Evolutionary conservation across 2,113 vertebrate species (phyloP), one percentile per base, ranked within the genome.

Genomic region (Chlorocebus sabaeus): DNA sequence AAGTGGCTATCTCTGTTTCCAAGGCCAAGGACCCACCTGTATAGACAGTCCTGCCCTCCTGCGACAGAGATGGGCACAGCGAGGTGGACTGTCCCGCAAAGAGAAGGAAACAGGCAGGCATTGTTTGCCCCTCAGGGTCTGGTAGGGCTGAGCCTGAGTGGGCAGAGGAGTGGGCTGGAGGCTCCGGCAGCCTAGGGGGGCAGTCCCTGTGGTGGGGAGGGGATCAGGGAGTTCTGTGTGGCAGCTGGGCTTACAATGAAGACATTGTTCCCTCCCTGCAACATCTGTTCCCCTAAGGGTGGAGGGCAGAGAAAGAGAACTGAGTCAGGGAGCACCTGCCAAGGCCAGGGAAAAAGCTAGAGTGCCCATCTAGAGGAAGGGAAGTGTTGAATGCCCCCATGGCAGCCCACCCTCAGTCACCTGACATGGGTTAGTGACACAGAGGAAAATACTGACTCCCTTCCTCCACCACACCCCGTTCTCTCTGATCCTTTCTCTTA

Each of bases 401-500:
- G 25, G 95, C 2, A 2, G 59, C 91, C 72, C 79, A 89, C 57
- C 52, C 93, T 23, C 12, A 27, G 50, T 10, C 89, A 55, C 75
- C 87, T 50, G 78, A 48, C 78, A 68, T 57, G 82, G 82, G 70
- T 68, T 16, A 22, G 57, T 70, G 78, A 92, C 0, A 20, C 52
- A 16, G 2, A 22, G 57, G 30, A 35, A 59, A 91, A 89, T 7
- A 43, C 43, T 10, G 6, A 23, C 64, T 89, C 67, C 70, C 84
- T 64, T n/a, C 80, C 70, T 81, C 27, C 2, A 45, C 70, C 75
- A 57, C 13, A 0, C 25, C 57, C 40, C 2, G 0, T n/a, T 16
- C 78, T 45, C 90, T 98, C 96, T 96, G 97, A 97, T 97, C 87
- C 97, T 90, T 92, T 95, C 98, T 98, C 96, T 90, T 85, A 73